Evolutionary conservation across 2,113 vertebrate genomes (phyloP).

Genomic region (Calyptommatus sinebrachiatus): DNA sequence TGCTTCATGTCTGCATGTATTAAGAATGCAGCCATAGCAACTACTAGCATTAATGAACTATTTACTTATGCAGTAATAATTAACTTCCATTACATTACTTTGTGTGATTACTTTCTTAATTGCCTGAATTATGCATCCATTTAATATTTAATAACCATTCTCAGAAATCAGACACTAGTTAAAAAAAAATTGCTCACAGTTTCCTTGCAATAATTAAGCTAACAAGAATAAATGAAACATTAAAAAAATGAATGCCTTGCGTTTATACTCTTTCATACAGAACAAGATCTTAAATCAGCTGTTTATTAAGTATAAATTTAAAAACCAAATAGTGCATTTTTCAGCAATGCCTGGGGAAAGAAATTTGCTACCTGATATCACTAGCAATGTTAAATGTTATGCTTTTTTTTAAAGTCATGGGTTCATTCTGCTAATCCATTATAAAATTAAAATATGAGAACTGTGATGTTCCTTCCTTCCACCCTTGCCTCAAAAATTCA

Average conservation of each 20-base stretch:
- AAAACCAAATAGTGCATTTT: slow-evolving; percentile 88
- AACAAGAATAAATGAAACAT: slow-evolving; percentile 98
- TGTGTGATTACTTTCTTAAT: slow-evolving; percentile 99
- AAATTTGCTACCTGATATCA: slow-evolving; percentile 85
- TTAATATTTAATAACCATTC: slow-evolving; percentile 99
- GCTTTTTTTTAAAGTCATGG: slow-evolving; percentile 73
- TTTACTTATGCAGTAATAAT: slow-evolving; percentile 99
- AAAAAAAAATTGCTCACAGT: slow-evolving; percentile 98
- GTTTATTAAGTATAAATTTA: slow-evolving; percentile 98
- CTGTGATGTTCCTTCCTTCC: slow-evolving; percentile 52
- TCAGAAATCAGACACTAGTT: slow-evolving; percentile 99
- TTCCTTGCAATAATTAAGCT: slow-evolving; percentile 99
- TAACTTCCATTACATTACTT: slow-evolving; percentile 99
- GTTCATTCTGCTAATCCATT: slow-evolving; percentile 73
- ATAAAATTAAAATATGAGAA: slow-evolving; percentile 52
- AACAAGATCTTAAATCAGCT: slow-evolving; percentile 97
- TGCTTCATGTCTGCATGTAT: slow-evolving; percentile 90
- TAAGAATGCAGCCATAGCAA: slow-evolving; percentile 97
- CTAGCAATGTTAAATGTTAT: slow-evolving; percentile 75
- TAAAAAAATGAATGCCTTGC: slow-evolving; percentile 92
- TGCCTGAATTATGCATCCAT: slow-evolving; percentile 99
- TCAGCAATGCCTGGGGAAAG: slow-evolving; percentile 92
- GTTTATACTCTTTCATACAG: slow-evolving; percentile 95
- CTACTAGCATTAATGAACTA: slow-evolving; percentile 99
- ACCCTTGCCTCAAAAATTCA: slow-evolving; percentile 54